Conservation (phyloP, 2,797 vertebrate species). For the Lagocephalus sceleratus region DNA sequence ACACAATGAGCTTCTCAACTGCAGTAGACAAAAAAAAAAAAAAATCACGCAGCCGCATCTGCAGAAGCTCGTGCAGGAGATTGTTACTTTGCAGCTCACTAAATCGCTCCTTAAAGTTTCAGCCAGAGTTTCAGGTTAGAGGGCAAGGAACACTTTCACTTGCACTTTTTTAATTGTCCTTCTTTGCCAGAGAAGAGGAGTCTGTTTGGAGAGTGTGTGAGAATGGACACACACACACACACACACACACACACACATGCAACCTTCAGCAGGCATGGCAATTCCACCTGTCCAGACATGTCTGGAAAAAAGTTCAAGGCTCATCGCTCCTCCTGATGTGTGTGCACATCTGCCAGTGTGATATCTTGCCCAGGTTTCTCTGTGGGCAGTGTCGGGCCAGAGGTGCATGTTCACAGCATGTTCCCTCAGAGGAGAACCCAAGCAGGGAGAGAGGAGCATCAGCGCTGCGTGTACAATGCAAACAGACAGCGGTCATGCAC, state of each 20-base stretch:
- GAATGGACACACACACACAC: neutral
- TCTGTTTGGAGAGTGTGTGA: neutral
- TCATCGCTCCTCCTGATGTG: neutral
- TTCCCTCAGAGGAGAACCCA: conserved; percentile 13
- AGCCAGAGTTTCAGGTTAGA: no score
- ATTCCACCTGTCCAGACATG: conserved; percentile 14
- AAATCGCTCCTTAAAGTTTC: no score
- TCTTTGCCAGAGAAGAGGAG: no score
- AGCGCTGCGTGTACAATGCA: conserved; percentile 20
- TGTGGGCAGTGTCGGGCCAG: conserved; percentile 17
- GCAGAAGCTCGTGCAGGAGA: no score
- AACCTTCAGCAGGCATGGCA: neutral
- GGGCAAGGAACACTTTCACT: no score
- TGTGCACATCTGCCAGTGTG: neutral
- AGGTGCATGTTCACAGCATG: conserved; percentile 16
- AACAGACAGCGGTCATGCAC: conserved; percentile 36
- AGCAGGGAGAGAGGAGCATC: conserved; percentile 18
- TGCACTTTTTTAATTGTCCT: no score
- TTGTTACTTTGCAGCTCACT: no score
- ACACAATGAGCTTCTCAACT: neutral
- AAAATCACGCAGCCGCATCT: no score
- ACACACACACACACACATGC: neutral
- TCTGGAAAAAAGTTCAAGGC: conserved; percentile 9
- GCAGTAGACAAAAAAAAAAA: no score
- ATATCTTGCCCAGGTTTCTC: conserved; percentile 16